phyloP scores from a whole-genome alignment of 2,888 invertebrate species.

The Habrosyne pyritoides region DNA sequence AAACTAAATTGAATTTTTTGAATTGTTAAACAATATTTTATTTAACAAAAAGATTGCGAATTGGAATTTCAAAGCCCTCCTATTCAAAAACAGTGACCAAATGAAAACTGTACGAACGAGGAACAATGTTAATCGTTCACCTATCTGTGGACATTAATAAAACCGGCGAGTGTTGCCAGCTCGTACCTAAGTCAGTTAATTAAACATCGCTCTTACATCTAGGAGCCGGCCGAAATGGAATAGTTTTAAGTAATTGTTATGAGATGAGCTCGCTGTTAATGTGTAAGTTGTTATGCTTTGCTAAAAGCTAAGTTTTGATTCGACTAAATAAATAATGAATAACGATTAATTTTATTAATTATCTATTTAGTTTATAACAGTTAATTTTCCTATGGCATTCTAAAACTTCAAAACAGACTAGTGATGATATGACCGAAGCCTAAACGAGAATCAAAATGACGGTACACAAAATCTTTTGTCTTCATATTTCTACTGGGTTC shows the following conservation, averaged over 20 bases:
- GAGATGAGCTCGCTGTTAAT: not conserved
- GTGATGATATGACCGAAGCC: too few relatives aligned
- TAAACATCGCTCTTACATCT: slow-evolving; percentile 5
- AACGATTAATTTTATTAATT: too few relatives aligned
- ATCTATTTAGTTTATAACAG: too few relatives aligned
- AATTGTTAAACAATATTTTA: too few relatives aligned
- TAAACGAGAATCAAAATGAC: too few relatives aligned
- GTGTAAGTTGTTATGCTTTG: not conserved
- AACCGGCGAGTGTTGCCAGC: not conserved
- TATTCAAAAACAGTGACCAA: not conserved
- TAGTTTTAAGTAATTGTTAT: slow-evolving; percentile 5
- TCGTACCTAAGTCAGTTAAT: slow-evolving; percentile 3
- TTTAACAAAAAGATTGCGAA: too few relatives aligned
- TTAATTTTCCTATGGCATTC: too few relatives aligned
- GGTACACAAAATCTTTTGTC: too few relatives aligned
- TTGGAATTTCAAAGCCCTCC: not conserved
- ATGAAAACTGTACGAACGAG: not conserved
- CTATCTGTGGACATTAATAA: not conserved
- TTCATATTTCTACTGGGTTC: too few relatives aligned
- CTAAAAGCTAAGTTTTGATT: not conserved
- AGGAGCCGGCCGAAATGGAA: not conserved
- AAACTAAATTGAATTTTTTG: too few relatives aligned
- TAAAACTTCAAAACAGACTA: too few relatives aligned
- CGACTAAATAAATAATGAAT: not conserved
- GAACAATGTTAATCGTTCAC: not conserved